phyloP scores from a whole-genome alignment of 2,888 invertebrate species.

The Subacronicta megacephala region DNA sequence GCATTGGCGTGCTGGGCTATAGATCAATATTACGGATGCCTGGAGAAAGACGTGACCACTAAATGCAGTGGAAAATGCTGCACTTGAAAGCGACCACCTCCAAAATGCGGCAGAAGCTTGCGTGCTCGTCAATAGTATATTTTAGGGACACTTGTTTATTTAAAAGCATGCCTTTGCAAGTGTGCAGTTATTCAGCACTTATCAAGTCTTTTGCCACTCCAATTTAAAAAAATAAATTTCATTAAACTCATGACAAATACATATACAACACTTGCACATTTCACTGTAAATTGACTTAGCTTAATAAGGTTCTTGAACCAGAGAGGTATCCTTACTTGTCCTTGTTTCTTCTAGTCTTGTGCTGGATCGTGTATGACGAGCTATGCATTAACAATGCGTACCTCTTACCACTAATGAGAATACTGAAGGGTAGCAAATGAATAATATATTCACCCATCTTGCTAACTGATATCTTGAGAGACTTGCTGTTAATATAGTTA shows the following conservation, averaged over 20 bases:
- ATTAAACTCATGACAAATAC: too few relatives aligned
- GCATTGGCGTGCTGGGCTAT: slow-evolving; percentile 37
- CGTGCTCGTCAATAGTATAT: too few relatives aligned
- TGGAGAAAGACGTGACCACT: slow-evolving; percentile 7
- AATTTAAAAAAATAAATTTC: too few relatives aligned
- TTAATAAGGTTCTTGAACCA: too few relatives aligned
- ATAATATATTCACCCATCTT: neutral
- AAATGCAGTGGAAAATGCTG: neutral
- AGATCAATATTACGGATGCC: slow-evolving; percentile 41
- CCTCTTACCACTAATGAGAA: neutral
- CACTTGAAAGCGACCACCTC: neutral
- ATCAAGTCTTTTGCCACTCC: too few relatives aligned
- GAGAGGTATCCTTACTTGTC: too few relatives aligned
- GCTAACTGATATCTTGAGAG: neutral
- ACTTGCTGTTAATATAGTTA: neutral
- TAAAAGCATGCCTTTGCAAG: too few relatives aligned
- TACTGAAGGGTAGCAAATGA: slow-evolving; percentile 2
- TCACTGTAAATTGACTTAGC: too few relatives aligned
- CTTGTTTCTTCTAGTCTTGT: neutral
- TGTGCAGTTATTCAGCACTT: too few relatives aligned
- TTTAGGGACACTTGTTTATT: too few relatives aligned
- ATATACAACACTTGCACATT: too few relatives aligned
- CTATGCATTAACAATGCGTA: slow-evolving; percentile 1
- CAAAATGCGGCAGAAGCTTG: too few relatives aligned
- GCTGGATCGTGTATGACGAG: slow-evolving; percentile 8